These are phyloP conservation scores for Sebastiscus albofasciatus DNA, from an alignment of 2,797 vertebrate genomes.

Conservation along the genomic window DNA sequence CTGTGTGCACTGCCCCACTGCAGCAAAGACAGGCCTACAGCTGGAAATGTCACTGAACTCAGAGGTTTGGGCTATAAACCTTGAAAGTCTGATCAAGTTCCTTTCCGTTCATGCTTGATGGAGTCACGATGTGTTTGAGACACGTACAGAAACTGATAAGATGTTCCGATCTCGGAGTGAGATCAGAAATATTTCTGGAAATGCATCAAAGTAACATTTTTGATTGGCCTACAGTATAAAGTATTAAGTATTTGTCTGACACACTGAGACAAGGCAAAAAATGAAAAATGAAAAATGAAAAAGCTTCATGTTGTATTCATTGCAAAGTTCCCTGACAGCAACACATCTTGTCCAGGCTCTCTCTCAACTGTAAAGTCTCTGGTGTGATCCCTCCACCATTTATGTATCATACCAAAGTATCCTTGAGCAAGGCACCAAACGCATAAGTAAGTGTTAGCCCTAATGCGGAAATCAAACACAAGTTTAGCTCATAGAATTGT, in stretches of 20 bases:
- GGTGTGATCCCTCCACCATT: background rate
- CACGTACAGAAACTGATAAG: background rate
- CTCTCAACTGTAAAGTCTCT: background rate
- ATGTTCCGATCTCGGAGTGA: background rate
- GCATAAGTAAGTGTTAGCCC: background rate
- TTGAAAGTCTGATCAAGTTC: background rate
- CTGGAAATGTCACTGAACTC: slow-evolving; percentile 39
- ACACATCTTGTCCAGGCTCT: background rate
- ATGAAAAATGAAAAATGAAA: slow-evolving; percentile 37
- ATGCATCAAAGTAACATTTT: slow-evolving; percentile 36
- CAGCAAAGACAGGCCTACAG: slow-evolving; percentile 34
- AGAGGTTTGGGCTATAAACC: background rate
- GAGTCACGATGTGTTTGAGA: background rate
- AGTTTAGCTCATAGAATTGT: background rate
- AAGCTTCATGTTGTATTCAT: slow-evolving; percentile 1
- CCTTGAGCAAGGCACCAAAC: background rate
- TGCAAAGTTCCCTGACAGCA: background rate
- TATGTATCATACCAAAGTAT: background rate
- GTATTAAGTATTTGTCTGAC: slow-evolving; percentile 22
- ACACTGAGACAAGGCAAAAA: slow-evolving; percentile 8
- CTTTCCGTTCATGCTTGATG: background rate
- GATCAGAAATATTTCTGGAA: slow-evolving; percentile 1
- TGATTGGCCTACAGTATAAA: slow-evolving; percentile 16
- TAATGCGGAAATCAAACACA: background rate
- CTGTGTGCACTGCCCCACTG: background rate